phyloP scores from a whole-genome alignment of 2,888 invertebrate species.

The Lucinisca nassula region DNA sequence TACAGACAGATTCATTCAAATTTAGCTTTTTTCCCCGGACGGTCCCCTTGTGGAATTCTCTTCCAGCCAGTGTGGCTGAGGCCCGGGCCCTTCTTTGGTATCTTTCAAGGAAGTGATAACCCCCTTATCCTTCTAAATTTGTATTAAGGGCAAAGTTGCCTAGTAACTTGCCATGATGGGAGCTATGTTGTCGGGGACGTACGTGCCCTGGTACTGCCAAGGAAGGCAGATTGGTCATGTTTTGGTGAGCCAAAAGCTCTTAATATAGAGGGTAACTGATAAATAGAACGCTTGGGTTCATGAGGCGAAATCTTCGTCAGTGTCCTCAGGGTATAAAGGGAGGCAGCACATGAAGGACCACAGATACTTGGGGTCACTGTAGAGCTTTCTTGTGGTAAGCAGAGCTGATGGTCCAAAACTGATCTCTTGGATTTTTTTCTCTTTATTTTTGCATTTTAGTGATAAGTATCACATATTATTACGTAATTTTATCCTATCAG shows the following conservation, averaged over 20 bases:
- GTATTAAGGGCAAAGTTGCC: not conserved
- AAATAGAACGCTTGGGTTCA: too few relatives aligned
- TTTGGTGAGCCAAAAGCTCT: not conserved
- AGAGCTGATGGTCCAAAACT: too few relatives aligned
- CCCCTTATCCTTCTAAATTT: not conserved
- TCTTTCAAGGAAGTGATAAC: not conserved
- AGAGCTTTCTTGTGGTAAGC: too few relatives aligned
- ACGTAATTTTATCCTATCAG: too few relatives aligned
- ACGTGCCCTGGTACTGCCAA: conserved; percentile 4
- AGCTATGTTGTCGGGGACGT: conserved; percentile 11
- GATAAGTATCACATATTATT: too few relatives aligned
- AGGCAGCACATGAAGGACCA: too few relatives aligned
- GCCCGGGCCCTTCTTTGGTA: conserved; percentile 3
- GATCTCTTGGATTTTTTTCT: too few relatives aligned
- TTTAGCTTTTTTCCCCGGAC: not conserved
- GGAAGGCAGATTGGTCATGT: conserved; percentile 1
- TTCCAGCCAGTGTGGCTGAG: not conserved
- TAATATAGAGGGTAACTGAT: too few relatives aligned
- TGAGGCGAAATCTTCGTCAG: too few relatives aligned
- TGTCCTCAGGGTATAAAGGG: too few relatives aligned
- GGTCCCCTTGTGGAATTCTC: not conserved
- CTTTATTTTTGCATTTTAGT: too few relatives aligned
- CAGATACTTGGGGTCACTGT: too few relatives aligned
- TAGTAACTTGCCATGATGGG: not conserved
- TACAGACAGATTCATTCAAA: not conserved